phyloP scores from a whole-genome alignment of 2,113 vertebrate species.

The Calypte anna region DNA sequence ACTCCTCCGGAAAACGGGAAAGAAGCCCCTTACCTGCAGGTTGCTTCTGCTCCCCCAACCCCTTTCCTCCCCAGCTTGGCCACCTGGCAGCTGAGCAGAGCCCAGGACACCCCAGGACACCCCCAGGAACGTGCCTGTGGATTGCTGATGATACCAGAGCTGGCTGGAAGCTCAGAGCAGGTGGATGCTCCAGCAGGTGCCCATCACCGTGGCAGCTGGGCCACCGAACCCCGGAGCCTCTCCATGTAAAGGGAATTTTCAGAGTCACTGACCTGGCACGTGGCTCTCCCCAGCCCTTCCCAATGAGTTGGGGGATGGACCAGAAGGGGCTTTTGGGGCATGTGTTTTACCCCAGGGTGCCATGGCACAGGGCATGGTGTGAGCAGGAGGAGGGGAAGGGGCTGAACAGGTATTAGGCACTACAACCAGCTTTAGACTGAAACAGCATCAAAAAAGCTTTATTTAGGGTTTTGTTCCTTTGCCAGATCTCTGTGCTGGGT shows the following conservation, averaged over 20 bases:
- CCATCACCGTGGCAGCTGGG: neutral
- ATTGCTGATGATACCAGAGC: neutral
- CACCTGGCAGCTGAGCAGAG: neutral
- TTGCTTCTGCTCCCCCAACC: fast-evolving
- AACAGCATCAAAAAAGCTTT: neutral
- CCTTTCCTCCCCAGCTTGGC: fast-evolving
- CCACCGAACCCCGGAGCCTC: fast-evolving
- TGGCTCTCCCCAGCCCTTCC: fast-evolving
- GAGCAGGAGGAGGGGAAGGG: fast-evolving
- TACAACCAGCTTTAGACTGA: neutral
- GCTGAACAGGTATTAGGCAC: neutral
- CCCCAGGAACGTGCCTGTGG: neutral
- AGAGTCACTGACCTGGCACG: neutral
- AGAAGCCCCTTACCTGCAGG: neutral
- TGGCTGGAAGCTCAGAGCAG: neutral
- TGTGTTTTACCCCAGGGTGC: no score
- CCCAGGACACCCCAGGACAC: fast-evolving
- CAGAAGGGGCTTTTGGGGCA: neutral
- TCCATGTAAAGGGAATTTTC: fast-evolving
- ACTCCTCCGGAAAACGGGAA: fast-evolving
- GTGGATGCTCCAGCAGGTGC: constrained; percentile 15
- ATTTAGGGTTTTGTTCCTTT: neutral
- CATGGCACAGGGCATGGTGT: fast-evolving
- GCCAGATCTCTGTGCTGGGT: neutral
- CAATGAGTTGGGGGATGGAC: neutral